These are phyloP conservation scores for Acinonyx jubatus DNA, from an alignment of 2,113 vertebrate species.

Conservation along the genomic window DNA sequence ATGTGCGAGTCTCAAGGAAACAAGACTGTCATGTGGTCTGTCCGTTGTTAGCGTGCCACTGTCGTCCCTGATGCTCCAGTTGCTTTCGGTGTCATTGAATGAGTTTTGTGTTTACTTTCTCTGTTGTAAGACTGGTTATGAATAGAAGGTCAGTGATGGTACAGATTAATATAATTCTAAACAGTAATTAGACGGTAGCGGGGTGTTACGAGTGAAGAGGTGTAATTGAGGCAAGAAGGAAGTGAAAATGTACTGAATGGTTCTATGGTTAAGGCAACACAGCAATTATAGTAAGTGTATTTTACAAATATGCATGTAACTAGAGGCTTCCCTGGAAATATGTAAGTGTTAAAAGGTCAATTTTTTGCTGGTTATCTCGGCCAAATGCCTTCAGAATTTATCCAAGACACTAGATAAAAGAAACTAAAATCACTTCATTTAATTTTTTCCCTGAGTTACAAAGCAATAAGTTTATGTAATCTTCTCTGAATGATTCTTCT, in stretches of 20 bases:
- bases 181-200: background rate
- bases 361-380: background rate
- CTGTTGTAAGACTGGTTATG: slow-evolving; percentile 3
- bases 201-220: background rate
- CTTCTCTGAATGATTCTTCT: background rate
- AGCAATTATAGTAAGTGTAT: background rate
- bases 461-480: background rate
- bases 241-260: background rate
- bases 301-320: background rate
- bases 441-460: background rate
- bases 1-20: slow-evolving; percentile 14
- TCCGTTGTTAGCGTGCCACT: background rate
- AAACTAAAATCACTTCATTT: background rate
- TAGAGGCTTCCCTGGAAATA: slow-evolving; percentile 47
- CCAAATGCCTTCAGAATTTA: slow-evolving; percentile 54
- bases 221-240: background rate
- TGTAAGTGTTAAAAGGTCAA: background rate
- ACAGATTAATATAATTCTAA: background rate
- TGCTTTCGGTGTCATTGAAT: background rate
- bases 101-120: slow-evolving; percentile 26
- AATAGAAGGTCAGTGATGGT: background rate
- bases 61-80: background rate
- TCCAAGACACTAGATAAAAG: background rate
- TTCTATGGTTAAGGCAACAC: background rate
- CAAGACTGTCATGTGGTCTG: background rate